Conservation (phyloP, 2,888 invertebrate genomes). For the Stomorhina lunata region DNA sequence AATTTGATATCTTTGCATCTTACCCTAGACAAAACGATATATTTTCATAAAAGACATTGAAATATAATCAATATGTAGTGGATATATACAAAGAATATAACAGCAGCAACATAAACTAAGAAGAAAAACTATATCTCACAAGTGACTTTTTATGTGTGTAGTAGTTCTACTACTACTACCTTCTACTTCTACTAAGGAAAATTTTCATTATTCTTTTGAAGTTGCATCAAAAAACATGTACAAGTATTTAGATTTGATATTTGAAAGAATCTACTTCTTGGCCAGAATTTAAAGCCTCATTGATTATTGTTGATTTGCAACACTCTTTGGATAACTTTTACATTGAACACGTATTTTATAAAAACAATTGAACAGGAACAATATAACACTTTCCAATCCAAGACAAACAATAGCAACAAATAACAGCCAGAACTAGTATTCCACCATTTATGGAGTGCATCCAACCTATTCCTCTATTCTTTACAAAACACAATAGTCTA, state of each 20-base stretch:
- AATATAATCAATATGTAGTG: too few species aligned
- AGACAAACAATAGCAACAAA: constrained; percentile 49
- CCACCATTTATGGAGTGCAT: too few species aligned
- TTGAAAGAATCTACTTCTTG: constrained; percentile 1
- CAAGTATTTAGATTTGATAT: not conserved
- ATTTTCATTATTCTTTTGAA: not conserved
- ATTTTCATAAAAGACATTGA: too few species aligned
- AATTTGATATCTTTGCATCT: not conserved
- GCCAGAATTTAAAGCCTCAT: not conserved
- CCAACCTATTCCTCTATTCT: constrained; percentile 15
- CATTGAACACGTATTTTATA: constrained; percentile 43
- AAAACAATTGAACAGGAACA: constrained; percentile 59
- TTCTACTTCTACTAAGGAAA: too few species aligned
- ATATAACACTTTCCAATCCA: constrained; percentile 42
- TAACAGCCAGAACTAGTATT: constrained; percentile 11
- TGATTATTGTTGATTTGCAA: constrained; percentile 13
- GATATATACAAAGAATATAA: too few species aligned
- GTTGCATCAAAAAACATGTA: too few species aligned
- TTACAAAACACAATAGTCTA: constrained; percentile 50
- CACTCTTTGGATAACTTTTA: constrained; percentile 12
- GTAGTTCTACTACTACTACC: too few species aligned
- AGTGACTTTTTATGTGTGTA: too few species aligned
- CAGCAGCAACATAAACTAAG: too few species aligned
- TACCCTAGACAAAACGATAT: too few species aligned
- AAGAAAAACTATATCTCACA: too few species aligned